Conservation (phyloP, 92 coral and sea anemone genomes). For the Phenganax subtilis region DNA sequence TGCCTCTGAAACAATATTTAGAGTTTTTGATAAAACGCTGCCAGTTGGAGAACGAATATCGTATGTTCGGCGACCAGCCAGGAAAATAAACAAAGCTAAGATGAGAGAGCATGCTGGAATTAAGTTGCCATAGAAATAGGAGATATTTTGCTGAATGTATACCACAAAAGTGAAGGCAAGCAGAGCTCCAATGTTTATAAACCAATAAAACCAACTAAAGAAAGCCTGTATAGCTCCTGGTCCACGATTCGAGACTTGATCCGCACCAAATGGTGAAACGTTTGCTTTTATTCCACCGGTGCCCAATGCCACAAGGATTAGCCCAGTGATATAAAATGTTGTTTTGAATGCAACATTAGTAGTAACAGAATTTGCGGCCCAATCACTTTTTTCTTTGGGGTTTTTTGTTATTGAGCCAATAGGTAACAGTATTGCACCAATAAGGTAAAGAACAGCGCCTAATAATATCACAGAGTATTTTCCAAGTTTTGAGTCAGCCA, state of each 20-base stretch:
- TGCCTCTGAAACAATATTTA: constrained; percentile 55
- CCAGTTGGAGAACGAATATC: constrained; percentile 68
- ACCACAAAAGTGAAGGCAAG: constrained; percentile 74
- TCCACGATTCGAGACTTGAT: constrained; percentile 72
- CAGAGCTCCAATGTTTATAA: constrained; percentile 82
- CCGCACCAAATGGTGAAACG: constrained; percentile 97
- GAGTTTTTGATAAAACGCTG: constrained; percentile 63
- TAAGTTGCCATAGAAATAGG: constrained; percentile 66
- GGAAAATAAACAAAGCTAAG: constrained; percentile 56
- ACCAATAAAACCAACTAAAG: constrained; percentile 97
- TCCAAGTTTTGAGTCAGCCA: constrained; percentile 73
- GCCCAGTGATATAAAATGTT: constrained; percentile 51
- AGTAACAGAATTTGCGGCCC: background rate
- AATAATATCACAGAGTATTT: constrained; percentile 65
- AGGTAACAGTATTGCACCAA: constrained; percentile 61
- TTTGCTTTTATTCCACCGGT: constrained; percentile 95
- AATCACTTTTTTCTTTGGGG: constrained; percentile 22
- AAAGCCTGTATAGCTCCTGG: constrained; percentile 69
- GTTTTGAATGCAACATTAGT: constrained; percentile 14
- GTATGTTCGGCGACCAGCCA: constrained; percentile 61
- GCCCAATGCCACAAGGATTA: constrained; percentile 67
- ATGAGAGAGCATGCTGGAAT: constrained; percentile 69
- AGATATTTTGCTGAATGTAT: constrained; percentile 59
- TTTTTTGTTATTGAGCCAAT: constrained; percentile 49
- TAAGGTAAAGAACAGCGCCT: constrained; percentile 62